These are phyloP conservation scores for Bombus confusus DNA, from an alignment of 1,140 invertebrate species.

Conservation along the genomic window DNA sequence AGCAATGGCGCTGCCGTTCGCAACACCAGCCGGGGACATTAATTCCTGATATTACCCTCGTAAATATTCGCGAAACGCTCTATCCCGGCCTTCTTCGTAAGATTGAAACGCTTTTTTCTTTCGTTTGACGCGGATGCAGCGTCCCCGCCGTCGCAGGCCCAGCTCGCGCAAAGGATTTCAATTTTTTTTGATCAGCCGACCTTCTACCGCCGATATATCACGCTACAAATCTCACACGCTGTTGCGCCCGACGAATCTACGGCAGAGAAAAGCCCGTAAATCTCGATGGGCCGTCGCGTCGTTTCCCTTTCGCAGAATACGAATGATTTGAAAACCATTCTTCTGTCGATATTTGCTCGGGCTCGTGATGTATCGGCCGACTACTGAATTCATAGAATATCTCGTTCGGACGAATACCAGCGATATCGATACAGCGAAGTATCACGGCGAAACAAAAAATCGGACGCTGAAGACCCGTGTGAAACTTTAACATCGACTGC, in stretches of 20 bases:
- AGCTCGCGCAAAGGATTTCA: slow-evolving; percentile 1
- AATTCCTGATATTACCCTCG: slow-evolving; percentile 68
- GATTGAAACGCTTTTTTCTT: slow-evolving; percentile 51
- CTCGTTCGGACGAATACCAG: no score
- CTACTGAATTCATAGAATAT: neutral
- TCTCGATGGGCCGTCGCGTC: neutral
- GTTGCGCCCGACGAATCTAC: neutral
- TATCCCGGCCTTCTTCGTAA: neutral
- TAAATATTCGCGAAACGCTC: slow-evolving; percentile 66
- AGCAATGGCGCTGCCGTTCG: slow-evolving; percentile 2
- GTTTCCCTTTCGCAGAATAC: neutral
- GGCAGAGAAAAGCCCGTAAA: slow-evolving; percentile 4
- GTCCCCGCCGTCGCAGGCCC: neutral
- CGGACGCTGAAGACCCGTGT: no score
- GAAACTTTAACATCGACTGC: no score
- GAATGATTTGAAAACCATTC: neutral
- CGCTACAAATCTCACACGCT: neutral
- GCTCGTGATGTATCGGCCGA: neutral
- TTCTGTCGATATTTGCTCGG: neutral
- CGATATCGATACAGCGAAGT: no score
- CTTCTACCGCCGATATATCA: slow-evolving; percentile 12
- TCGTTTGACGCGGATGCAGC: neutral
- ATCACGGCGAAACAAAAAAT: no score
- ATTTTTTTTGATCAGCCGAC: slow-evolving; percentile 25
- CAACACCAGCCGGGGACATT: slow-evolving; percentile 46